Evolutionary conservation across 2,888 invertebrate species (phyloP).

Genomic region (Calliscelio sp.): DNA sequence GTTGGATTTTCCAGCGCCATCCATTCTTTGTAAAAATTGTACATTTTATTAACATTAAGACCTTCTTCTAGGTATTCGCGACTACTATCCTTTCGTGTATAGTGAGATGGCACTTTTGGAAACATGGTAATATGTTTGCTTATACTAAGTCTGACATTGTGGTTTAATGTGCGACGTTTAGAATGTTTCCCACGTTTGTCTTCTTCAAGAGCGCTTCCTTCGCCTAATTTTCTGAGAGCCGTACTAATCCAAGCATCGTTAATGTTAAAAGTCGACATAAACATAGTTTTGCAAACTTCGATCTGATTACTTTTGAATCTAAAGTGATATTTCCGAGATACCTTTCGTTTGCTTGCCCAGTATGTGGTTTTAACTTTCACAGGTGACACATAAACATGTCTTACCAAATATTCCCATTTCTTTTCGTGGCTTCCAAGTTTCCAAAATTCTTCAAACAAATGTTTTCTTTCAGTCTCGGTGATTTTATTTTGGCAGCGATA

Average conservation of each 20-base stretch:
- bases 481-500: slow-evolving; percentile 15
- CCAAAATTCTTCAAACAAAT: slow-evolving; percentile 33
- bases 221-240: slow-evolving; percentile 17
- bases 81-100: slow-evolving; percentile 14
- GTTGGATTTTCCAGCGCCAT: neutral
- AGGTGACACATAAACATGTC: slow-evolving; percentile 9
- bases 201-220: neutral
- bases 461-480: neutral
- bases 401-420: slow-evolving; percentile 42
- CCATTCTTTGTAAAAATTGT: slow-evolving; percentile 14
- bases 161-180: too few relatives aligned
- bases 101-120: slow-evolving; percentile 50
- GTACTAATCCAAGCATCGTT: slow-evolving; percentile 13
- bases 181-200: slow-evolving; percentile 43
- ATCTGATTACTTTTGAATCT: slow-evolving; percentile 7
- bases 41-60: slow-evolving; percentile 49
- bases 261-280: slow-evolving; percentile 25
- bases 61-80: slow-evolving; percentile 49
- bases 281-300: slow-evolving; percentile 39
- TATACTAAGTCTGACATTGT: too few relatives aligned
- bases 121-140: slow-evolving; percentile 35
- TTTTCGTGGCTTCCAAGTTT: neutral
- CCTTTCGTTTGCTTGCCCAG: slow-evolving; percentile 13
- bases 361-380: slow-evolving; percentile 3
- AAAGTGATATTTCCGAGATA: slow-evolving; percentile 27